Evolutionary conservation across 2,113 vertebrate species (phyloP).

Genomic region (Chionomys nivalis): DNA sequence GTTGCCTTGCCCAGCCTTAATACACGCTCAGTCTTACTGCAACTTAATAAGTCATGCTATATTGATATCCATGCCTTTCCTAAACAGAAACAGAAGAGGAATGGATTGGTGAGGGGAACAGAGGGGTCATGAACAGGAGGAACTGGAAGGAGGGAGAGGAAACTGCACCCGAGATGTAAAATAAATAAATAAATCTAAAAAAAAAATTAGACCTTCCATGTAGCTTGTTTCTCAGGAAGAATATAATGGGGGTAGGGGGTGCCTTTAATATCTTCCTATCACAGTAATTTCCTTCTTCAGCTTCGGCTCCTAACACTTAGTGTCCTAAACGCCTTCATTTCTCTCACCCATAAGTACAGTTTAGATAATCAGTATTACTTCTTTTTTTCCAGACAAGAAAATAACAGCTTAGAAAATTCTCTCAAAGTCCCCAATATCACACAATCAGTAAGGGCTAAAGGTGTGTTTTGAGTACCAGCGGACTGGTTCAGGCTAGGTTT

Average conservation of each 20-base stretch:
- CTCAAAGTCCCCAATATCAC: background rate
- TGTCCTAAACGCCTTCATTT: background rate
- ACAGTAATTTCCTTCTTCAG: background rate
- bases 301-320: background rate
- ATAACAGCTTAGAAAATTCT: slow-evolving; percentile 30
- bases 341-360: background rate
- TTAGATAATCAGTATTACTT: background rate
- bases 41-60: background rate
- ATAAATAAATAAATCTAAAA: background rate
- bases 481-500: background rate
- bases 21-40: background rate
- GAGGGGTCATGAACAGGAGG: background rate
- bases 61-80: background rate
- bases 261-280: background rate
- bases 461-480: background rate
- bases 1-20: background rate
- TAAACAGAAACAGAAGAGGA: background rate
- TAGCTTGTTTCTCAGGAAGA: background rate
- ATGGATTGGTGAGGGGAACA: background rate
- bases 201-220: background rate
- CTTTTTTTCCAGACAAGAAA: slow-evolving; percentile 33
- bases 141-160: background rate
- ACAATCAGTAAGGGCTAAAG: background rate
- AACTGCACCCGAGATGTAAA: background rate
- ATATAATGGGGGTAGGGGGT: background rate